Percentiles rank a stretch among this genome's conserved stretches.
phyloP scores from a whole-genome alignment of 2,113 vertebrate species.

The Alces alces region DNA sequence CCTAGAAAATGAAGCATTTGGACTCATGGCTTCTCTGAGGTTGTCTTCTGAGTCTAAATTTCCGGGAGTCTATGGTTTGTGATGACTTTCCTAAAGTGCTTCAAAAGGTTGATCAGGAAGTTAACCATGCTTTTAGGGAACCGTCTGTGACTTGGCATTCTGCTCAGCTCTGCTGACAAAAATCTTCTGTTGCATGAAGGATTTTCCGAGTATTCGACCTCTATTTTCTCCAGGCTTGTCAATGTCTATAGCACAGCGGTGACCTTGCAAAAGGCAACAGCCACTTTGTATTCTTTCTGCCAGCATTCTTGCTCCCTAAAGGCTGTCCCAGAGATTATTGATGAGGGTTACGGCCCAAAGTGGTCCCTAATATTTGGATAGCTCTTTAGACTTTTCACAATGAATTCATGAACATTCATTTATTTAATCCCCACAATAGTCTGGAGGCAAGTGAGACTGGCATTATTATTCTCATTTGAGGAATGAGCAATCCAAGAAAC shows the following conservation, averaged over 20 bases:
- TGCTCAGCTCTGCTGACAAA: constrained; percentile 31
- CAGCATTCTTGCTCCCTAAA: not conserved
- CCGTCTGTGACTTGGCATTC: not conserved
- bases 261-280: constrained; percentile 37
- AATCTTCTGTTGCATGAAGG: constrained; percentile 14
- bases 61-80: not conserved
- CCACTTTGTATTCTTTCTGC: constrained; percentile 35
- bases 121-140: not conserved
- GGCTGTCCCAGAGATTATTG: constrained; percentile 38
- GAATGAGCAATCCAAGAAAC: not conserved
- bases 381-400: constrained; percentile 48
- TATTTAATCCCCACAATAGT: constrained; percentile 9
- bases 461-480: constrained; percentile 39
- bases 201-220: constrained; percentile 20
- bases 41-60: not conserved
- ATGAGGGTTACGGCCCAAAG: not conserved
- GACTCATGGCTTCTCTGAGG: not conserved
- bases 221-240: not conserved
- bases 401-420: constrained; percentile 46
- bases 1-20: not conserved
- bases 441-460: not conserved
- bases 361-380: constrained; percentile 39
- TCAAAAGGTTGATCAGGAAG: not conserved
- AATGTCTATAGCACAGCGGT: not conserved
- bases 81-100: not conserved